Evolutionary conservation across 2,888 invertebrate genomes (phyloP), one percentile per base, ranked within the genome.

Genomic region (Hedychridium roseum): DNA sequence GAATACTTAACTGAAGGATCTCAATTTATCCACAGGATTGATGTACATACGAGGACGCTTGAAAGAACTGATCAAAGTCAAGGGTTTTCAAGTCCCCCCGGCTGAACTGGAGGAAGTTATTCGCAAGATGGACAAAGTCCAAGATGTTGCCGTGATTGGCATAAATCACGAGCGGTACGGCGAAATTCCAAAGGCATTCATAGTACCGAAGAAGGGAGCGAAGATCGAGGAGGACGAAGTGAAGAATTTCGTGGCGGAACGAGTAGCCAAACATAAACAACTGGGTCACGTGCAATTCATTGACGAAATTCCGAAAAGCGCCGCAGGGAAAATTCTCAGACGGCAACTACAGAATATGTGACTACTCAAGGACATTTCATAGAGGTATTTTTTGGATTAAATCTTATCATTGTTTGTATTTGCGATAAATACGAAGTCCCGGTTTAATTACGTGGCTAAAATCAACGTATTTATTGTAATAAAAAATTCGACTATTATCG

Each of bases 41-140:
- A 80, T 91, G 54, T 89, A 83, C 60, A 85, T 94, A 49, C 85
- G 87, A 20, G 93, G 91, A 68, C 84, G 94, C 56, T 73, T 89
- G 36, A 93, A 93, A 72, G 92, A 93, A 71, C 80, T 94, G 26
- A 94, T 94, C 49, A 94, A 94, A 81, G 90, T 89, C 45, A 82
- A 83, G 85, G 76, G 86, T 82, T 1, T 86, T 81, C 67, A 88
- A 91, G 92, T 94, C 4, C 86, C 94, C 4, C 94, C 94, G 9
- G 91, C 92, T 1, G 94, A 94, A 76, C 75, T 94, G 32, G 94
- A 94, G 75, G 85, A 83, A 46, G 70, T 90, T 2, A 71, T 92
- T 2, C 83, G 88, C 40, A 82, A 83, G 38, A 87, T 90, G 71
- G 87, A 90, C 0, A 83, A 83, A 14, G 83, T 95, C 0, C 76